A percentile compares a stretch with the other conserved stretches of the same genome.
These are phyloP conservation scores for Portunus trituberculatus DNA, from an alignment of 1,140 invertebrate species.

Conservation along the genomic window DNA sequence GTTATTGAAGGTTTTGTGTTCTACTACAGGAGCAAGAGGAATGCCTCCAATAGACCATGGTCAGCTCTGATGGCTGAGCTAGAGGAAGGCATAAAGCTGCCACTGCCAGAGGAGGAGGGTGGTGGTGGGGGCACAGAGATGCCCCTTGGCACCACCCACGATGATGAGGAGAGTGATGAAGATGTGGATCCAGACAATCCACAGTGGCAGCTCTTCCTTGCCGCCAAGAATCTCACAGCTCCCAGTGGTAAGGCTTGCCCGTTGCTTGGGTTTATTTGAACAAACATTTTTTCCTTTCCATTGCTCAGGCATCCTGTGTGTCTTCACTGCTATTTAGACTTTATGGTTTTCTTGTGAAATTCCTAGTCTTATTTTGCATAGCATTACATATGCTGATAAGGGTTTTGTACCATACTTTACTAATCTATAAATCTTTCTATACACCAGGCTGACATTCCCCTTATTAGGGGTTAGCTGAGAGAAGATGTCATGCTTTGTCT, in stretches of 20 bases:
- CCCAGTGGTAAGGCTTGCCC: conserved; percentile 82
- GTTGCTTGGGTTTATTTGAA: background rate
- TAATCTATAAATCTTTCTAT: no score
- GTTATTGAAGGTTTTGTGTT: conserved; percentile 29
- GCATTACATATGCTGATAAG: no score
- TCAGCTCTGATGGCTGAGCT: conserved; percentile 84
- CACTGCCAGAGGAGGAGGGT: conserved; percentile 82
- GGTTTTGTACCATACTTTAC: no score
- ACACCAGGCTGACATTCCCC: no score
- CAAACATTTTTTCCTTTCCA: background rate
- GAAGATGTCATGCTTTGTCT: no score
- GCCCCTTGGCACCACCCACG: conserved; percentile 84
- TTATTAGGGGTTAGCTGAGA: no score
- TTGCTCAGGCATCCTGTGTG: no score
- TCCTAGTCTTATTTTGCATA: no score
- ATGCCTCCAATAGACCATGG: conserved; percentile 81
- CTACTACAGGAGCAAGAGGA: conserved; percentile 80
- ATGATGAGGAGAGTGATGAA: conserved; percentile 78
- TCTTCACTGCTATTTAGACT: no score
- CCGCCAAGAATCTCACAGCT: conserved; percentile 87
- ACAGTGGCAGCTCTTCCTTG: conserved; percentile 90
- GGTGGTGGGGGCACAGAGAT: conserved; percentile 85
- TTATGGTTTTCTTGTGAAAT: no score
- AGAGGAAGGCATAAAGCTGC: conserved; percentile 82
- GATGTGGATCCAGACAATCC: conserved; percentile 84